Percentiles rank a stretch among this genome's conserved stretches.
phyloP scores from a whole-genome alignment of 1,140 invertebrate genomes.

The Lethocerus indicus region DNA sequence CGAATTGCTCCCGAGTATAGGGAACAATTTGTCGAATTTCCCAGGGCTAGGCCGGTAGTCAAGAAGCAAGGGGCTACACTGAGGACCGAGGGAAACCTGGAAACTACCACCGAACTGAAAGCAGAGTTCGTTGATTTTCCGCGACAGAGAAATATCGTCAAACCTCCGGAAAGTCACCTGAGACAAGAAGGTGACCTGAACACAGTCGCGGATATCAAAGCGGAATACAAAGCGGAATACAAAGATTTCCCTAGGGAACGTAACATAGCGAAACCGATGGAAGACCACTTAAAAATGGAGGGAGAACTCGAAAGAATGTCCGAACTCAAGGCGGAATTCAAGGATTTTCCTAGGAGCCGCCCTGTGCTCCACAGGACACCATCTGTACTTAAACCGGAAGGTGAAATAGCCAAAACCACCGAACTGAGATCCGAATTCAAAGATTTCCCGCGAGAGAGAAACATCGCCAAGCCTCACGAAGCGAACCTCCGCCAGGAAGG shows the following conservation, averaged over 20 bases:
- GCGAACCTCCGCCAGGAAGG: slow-evolving; percentile 16
- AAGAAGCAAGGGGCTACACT: slow-evolving; percentile 9
- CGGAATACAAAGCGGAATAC: slow-evolving; percentile 13
- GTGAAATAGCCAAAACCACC: slow-evolving; percentile 10
- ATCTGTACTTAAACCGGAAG: slow-evolving; percentile 16
- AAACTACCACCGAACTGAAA: slow-evolving; percentile 5
- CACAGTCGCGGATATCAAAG: not conserved
- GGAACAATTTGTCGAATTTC: slow-evolving; percentile 15
- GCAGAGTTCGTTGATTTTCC: slow-evolving; percentile 14
- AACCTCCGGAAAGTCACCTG: slow-evolving; percentile 9
- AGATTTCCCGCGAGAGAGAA: slow-evolving; percentile 10
- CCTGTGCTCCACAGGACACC: slow-evolving; percentile 9
- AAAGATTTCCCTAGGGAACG: slow-evolving; percentile 14
- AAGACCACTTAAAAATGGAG: slow-evolving; percentile 14
- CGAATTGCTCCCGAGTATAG: slow-evolving; percentile 12
- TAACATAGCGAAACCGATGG: slow-evolving; percentile 7
- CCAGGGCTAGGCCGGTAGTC: slow-evolving; percentile 9
- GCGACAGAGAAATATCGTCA: slow-evolving; percentile 9
- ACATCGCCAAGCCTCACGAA: slow-evolving; percentile 1
- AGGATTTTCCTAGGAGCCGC: slow-evolving; percentile 12
- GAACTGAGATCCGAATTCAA: slow-evolving; percentile 12
- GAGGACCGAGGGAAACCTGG: slow-evolving; percentile 15
- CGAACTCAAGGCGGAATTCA: slow-evolving; percentile 9
- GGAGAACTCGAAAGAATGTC: slow-evolving; percentile 11
- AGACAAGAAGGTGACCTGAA: slow-evolving; percentile 16